Evolutionary conservation across 2,888 invertebrate species (phyloP), one percentile per base, ranked within the genome.

Genomic region (Syrphus vitripennis): DNA sequence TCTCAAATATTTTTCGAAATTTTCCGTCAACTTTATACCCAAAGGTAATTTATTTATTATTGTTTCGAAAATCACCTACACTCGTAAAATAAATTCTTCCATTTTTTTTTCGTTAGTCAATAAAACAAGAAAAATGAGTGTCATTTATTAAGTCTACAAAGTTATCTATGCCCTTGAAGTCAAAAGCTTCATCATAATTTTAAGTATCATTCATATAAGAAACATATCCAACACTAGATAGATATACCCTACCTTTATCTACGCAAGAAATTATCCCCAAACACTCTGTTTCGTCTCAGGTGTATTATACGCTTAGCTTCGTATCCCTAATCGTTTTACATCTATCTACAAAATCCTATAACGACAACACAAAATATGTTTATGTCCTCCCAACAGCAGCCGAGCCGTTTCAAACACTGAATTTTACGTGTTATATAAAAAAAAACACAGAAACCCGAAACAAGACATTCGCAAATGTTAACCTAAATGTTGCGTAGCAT

Each of bases 401-500:
- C 9, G n/a, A 16, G 16, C 1, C 7, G 40, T 34, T 63, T 42
- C 70, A 53, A 72, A 40, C 63, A 45, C 45, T 57, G 55, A 79
- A 31, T 16, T 37, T n/a, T n/a, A n/a, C 16, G 19, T 24, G 3
- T 16, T 1, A 31, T 10, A 1, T n/a, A 5, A 34, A 19, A 21
- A 21, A 59, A 21, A 37, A 34, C 9, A 24, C n/a, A 45, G 5
- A 63, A 5, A 9, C 4, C 0, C 16, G 3, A 26, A 40, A 65
- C 29, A 48, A 65, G 65, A 31, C 57, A 50, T 9, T 50, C 24
- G n/a, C n/a, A 59, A 67, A 80, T 67, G 80, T 71, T 65, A 80
- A 76, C 71, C 75, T 80, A 67, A 84, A 84, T 75, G 83, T 67
- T 71, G 21, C 70, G 29, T 80, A 80, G 75, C 75, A 76, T 84